Conservation (phyloP, 2,113 vertebrate species). For the Psittacara wagleri region DNA sequence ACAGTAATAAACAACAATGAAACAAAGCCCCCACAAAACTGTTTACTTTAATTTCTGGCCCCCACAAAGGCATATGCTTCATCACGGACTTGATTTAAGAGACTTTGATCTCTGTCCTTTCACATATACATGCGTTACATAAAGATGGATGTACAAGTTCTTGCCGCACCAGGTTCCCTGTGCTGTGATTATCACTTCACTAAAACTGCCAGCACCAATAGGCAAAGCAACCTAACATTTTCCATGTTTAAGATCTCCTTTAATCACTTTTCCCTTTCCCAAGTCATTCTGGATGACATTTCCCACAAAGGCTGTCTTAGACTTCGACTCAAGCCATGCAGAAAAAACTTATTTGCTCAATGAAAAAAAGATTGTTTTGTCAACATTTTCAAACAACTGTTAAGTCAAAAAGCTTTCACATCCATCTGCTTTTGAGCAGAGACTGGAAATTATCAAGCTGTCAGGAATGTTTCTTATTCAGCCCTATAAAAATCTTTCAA, state of each 20-base stretch:
- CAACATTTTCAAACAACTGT: conserved; percentile 57
- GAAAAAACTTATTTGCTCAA: neutral
- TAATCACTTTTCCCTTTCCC: neutral
- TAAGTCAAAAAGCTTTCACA: conserved; percentile 39
- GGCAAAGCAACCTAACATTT: neutral
- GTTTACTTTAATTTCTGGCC: neutral
- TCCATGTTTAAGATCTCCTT: neutral
- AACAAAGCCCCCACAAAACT: neutral
- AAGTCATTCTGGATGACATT: neutral
- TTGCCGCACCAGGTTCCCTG: neutral
- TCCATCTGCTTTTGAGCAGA: conserved; percentile 46
- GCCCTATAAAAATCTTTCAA: conserved; percentile 21
- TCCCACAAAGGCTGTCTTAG: neutral
- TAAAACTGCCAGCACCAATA: neutral
- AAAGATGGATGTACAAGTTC: neutral
- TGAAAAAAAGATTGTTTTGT: conserved; percentile 43
- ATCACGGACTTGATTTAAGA: neutral
- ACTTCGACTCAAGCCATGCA: neutral
- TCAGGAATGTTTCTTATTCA: conserved; percentile 43
- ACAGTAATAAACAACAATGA: neutral
- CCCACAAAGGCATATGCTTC: neutral
- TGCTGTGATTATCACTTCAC: neutral
- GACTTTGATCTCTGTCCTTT: neutral
- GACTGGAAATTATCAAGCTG: conserved; percentile 46
- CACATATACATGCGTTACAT: neutral